Evolutionary conservation across 2,797 vertebrate genomes (phyloP), one percentile per base, ranked within the genome.

Genomic region (Sphaeramia orbicularis): DNA sequence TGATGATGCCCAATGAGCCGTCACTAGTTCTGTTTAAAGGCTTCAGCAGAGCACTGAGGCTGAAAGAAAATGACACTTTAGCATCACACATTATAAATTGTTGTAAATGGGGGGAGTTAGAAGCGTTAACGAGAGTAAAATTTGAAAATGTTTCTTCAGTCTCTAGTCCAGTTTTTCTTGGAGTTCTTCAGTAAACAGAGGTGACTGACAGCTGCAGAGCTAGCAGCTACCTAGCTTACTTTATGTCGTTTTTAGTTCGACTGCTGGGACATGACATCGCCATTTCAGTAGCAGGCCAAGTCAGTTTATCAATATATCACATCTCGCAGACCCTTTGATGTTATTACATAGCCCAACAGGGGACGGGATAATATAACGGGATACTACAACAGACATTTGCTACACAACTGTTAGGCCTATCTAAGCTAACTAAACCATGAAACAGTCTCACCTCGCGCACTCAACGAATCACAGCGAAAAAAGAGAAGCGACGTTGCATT

Each of bases 41-140:
- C 15, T 57, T 71, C 27, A 57, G 61, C 19, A 36, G 4, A 59
- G 53, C 13, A 21, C 21, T 12, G 14, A 50, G 15, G 36, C 76
- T 6, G 14, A 3, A 53, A 59, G 2, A 59, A 57, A 56, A 48
- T 37, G 0, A 49, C 0, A 10, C 3, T 0, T 2, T 55, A 32
- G 30, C 7, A 32, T 32, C 30, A 32, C 30, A 1, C 7, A 32
- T 9, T 32, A 32, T 32, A 6, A 32, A 9, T 7, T 8, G 6
- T n/a, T n/a, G n/a, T n/a, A n/a, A n/a, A n/a, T n/a, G n/a, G n/a
- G n/a, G n/a, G n/a, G n/a, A n/a, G n/a, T n/a, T n/a, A 4, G 18
- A 9, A 4, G 1, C 12, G 18, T 24, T n/a, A 11, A 30, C 3
- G 2, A 40, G 11, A 6, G 12, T 24, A 40, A 2, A n/a, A 19